Base-by-base conservation (phyloP, 2,113 vertebrate species). In the Pagrus major region DNA sequence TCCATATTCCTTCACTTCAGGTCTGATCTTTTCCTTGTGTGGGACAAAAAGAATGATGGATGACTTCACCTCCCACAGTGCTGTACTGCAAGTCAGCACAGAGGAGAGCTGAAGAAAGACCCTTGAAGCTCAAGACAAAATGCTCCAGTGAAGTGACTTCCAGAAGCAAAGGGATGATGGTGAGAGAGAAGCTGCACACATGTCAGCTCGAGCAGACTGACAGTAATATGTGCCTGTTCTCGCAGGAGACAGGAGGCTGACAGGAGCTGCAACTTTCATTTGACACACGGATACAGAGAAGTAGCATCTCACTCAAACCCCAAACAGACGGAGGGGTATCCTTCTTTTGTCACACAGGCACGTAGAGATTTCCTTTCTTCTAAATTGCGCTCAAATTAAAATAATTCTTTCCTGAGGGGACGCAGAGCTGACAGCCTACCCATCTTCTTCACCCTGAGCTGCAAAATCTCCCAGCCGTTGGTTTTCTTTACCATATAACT, bases 401-500 rank as follows among this genome's bases (percentile, higher is more conserved):
- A 73, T 67, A 47, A 83, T 59, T 86, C 23, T n/a, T 5, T 49
- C 76, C 52, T 59, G 44, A 37, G 35, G 69, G 33, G 42, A 44
- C 41, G 59, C 60, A 63, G 69, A 76, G 60, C 64, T 78, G 71
- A 86, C 78, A 78, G 52, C 49, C 60, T 42, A 80, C 66, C 73
- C 58, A 71, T 88, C 56, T 68, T 81, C 71, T 81, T 59, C 58
- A 68, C 52, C 74, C 18, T 16, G 35, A 47, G 78, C 51, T 76
- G 71, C 33, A 1, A 37, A 42, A 63, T 71, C 76, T 61, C 73
- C 67, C 60, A 77, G 66, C 66, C 21, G 35, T 25, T 80, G 71
- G 37, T 70, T 86, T 86, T 75, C 58, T 81, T 78, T 86, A n/a
- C 7, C 71, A 73, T 70, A 80, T 84, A 86, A 84, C 82, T 87